Percentiles rank a stretch among this genome's conserved stretches.
Evolutionary conservation across 53 echinoderm and acorn worm genomes (phyloP).

Genomic region (Pentamera pediparva): DNA sequence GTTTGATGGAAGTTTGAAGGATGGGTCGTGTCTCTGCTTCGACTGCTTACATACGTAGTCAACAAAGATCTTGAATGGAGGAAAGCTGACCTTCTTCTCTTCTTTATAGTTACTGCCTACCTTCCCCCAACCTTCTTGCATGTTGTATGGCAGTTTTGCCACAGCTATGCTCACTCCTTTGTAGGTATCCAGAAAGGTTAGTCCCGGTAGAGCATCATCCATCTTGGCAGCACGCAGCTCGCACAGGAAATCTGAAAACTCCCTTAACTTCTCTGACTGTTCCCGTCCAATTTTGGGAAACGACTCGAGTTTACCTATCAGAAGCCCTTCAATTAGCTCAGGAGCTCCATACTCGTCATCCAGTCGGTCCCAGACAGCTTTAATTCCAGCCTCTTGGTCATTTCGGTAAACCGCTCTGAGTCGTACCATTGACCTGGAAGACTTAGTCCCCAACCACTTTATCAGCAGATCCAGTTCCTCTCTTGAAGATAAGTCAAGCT

Average conservation of each 20-base stretch:
- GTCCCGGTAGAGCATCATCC: constrained; percentile 16
- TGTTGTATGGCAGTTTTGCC: constrained; percentile 33
- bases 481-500: no score
- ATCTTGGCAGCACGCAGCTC: constrained; percentile 31
- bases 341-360: constrained; percentile 1
- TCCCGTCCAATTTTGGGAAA: not conserved
- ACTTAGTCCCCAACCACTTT: not conserved
- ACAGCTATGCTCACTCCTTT: constrained; percentile 36
- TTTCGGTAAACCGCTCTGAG: constrained; percentile 31
- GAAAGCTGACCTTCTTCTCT: constrained; percentile 27
- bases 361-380: not conserved
- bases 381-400: not conserved
- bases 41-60: constrained; percentile 31
- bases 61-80: constrained; percentile 40
- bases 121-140: constrained; percentile 45
- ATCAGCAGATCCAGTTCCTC: not conserved
- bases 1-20: constrained; percentile 11
- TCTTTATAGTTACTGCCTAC: constrained; percentile 25
- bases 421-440: not conserved
- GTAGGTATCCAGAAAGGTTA: constrained; percentile 31
- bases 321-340: not conserved
- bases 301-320: not conserved
- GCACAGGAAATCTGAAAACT: constrained; percentile 23
- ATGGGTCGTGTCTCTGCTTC: constrained; percentile 40
- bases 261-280: not conserved